Evolutionary conservation across 2,113 vertebrate genomes (phyloP), one percentile per base, ranked within the genome.

Genomic region (Salvelinus fontinalis): DNA sequence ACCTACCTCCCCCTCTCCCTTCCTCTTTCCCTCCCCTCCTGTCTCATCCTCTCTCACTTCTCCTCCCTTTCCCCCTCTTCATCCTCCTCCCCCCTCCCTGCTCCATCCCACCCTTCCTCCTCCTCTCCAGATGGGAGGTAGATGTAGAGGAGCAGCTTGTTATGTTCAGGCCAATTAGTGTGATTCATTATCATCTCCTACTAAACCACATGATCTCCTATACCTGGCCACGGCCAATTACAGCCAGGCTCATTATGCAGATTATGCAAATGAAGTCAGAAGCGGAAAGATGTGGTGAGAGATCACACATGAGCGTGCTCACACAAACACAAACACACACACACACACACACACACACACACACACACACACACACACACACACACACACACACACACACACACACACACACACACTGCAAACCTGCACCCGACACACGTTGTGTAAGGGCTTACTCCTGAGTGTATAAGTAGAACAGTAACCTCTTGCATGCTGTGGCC

Each of bases 121-220:
- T 72, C 93, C 86, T 91, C 93, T 95, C 94, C 95, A 97, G 95
- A 97, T 97, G 95, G 95, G 93, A 94, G 94, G 93, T 93, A 95
- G 92, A 94, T 44, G 39, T 44, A 44, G 95, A 93, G 95, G 87
- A 95, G 95, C 96, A 97, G 96, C 96, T 97, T 97, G 96, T 95
- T 92, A 91, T 94, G 95, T 95, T 96, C 95, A 97, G 96, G 96
- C 93, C 96, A 96, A 97, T 97, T 97, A 97, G 96, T 98, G 96
- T 95, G 95, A 95, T 44, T 97, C 96, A 98, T 97, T 96, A 97
- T 97, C 95, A 97, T 97, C 96, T 97, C 96, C 95, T 95, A 97
- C 96, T 97, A 97, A 97, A 96, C 96, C 97, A 97, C 96, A 98
- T 96, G 96, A 98, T 98, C 95, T 95, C 94, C 95, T 96, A 95